Base-by-base conservation (phyloP, 2,797 vertebrate genomes). In the Megalops cyprinoides region DNA sequence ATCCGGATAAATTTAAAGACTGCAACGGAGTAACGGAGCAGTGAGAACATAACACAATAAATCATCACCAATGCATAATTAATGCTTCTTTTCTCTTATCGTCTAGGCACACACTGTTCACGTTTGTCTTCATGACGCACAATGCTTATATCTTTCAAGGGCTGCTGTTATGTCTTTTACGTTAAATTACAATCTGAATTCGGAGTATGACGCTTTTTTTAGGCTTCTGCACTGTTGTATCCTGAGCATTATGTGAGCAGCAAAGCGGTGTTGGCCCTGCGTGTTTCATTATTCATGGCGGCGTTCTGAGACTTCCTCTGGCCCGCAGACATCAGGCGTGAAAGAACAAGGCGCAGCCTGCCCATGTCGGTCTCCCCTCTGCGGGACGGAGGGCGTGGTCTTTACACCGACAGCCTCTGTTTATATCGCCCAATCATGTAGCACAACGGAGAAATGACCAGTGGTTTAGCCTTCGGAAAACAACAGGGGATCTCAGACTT, bases 211-310 rank as follows among this genome's bases (percentile, higher is more conserved):
- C 46, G 37, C 51, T 79, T 42, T 56, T 56, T 62, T 62, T 34
- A 31, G 42, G 28, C 62, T 51, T 49, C 37, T 55, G 78, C 62
- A 69, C 49, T 78, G 51, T 69, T 18, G 4, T 34, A 60, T 67
- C 28, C 20, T 49, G 9, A 28, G 62, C 10, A 20, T 34, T 69
- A 78, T 37, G 53, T 39, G 76, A 55, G 42, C 51, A 53, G 55
- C 42, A 37, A 53, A n/a, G 55, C 28, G 6, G 48, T 34, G 7
- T 58, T 74, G 74, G 28, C 48, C 15, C 34, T 14, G 25, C 15
- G 44, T 20, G 51, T 39, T 78, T 67, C 49, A 48, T 48, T 79
- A 71, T 42, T 79, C 44, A 42, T 56, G 51, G 37, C 39, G 39
- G 48, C 48, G 60, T 42, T 8, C 44, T 48, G 71, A 34, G 28